phyloP scores from a whole-genome alignment of 2,797 vertebrate genomes.

The Pogonophryne albipinna region DNA sequence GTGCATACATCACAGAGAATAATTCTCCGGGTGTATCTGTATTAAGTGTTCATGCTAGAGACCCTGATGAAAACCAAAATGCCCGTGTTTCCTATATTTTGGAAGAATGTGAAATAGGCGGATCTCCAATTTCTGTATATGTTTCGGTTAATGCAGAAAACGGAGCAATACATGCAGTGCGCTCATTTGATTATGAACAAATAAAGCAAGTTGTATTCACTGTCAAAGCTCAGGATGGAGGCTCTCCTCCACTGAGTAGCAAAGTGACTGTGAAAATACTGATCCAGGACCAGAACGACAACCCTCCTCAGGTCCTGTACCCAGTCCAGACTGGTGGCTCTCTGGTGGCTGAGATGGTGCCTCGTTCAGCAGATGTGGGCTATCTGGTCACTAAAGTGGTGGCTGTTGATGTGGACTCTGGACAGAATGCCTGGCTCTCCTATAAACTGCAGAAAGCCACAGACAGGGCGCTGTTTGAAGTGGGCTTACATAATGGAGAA shows the following conservation, averaged over 20 bases:
- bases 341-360: slow-evolving; percentile 84
- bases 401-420: slow-evolving; percentile 77
- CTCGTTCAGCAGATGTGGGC: slow-evolving; percentile 84
- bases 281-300: too few species aligned
- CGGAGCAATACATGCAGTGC: slow-evolving; percentile 48
- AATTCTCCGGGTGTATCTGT: slow-evolving; percentile 67
- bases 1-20: slow-evolving; percentile 58
- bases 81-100: slow-evolving; percentile 81
- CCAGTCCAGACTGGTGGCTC: slow-evolving; percentile 61
- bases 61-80: slow-evolving; percentile 80
- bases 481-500: slow-evolving; percentile 83
- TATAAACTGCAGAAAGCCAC: slow-evolving; percentile 83
- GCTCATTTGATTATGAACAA: slow-evolving; percentile 70
- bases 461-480: slow-evolving; percentile 83
- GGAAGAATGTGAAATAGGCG: slow-evolving; percentile 44
- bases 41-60: slow-evolving; percentile 66
- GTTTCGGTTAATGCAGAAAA: slow-evolving; percentile 67
- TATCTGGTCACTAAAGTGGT: slow-evolving; percentile 87
- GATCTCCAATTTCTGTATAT: slow-evolving; percentile 50
- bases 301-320: slow-evolving; percentile 35
- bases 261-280: too few species aligned
- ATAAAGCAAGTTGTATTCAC: slow-evolving; percentile 47
- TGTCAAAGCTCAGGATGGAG: slow-evolving; percentile 63
- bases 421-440: slow-evolving; percentile 85
- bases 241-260: slow-evolving; percentile 58